Evolutionary conservation across 2,113 vertebrate species (phyloP).

Genomic region (pig (Sus scrofa)): T2T-Sscrofa CM000829.6:49161001-49161500

Average conservation of each 20-base stretch:
- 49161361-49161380: background rate
- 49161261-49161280: background rate
- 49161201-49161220: background rate
- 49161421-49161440: background rate
- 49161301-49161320: background rate
- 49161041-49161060: constrained; percentile 9
- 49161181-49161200: background rate
- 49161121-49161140: background rate
- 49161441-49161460: background rate
- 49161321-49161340: background rate
- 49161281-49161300: background rate
- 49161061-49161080: background rate
- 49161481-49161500: background rate
- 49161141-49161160: background rate
- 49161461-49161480: background rate
- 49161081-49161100: background rate
- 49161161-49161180: background rate
- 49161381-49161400: background rate
- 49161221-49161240: background rate
- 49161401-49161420: background rate
- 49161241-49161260: background rate
- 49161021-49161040: constrained; percentile 17
- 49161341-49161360: constrained; percentile 31
- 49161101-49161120: background rate
- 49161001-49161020: background rate